Evolutionary conservation across 1,140 invertebrate species (phyloP).

Genomic region (Rhagoletis pomonella): DNA sequence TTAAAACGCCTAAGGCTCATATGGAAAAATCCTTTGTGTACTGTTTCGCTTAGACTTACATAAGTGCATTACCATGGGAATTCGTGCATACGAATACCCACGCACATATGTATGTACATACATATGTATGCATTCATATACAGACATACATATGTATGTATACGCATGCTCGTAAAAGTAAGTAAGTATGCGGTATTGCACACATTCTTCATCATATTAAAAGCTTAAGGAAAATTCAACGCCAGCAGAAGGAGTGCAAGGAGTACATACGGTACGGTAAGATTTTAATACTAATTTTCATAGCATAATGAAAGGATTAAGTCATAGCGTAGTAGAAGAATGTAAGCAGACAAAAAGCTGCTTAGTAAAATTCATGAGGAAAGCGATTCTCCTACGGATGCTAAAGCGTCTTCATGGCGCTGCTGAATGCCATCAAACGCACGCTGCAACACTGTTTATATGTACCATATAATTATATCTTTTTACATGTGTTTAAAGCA

Average conservation of each 20-base stretch:
- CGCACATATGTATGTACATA: too few species aligned
- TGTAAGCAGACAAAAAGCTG: neutral
- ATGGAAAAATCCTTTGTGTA: conserved; percentile 18
- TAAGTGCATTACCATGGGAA: neutral
- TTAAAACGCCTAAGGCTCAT: conserved; percentile 3
- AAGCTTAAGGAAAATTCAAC: conserved; percentile 21
- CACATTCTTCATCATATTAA: conserved; percentile 23
- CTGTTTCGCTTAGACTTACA: neutral
- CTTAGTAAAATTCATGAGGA: neutral
- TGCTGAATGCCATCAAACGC: neutral
- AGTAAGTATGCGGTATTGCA: too few species aligned
- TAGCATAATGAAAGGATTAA: conserved; percentile 38
- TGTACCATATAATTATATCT: neutral
- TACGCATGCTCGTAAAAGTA: neutral
- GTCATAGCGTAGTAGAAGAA: neutral
- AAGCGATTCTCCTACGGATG: too few species aligned
- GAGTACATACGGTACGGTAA: conserved; percentile 3
- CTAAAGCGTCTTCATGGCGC: neutral
- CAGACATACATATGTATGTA: neutral
- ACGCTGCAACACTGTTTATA: conserved; percentile 10
- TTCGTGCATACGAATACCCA: too few species aligned
- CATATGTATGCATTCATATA: neutral
- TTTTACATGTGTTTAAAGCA: neutral
- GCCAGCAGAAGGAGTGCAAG: neutral
- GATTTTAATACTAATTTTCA: conserved; percentile 48